Evolutionary conservation across 2,888 invertebrate species (phyloP).

Genomic region (Ormyrus pomaceus): DNA sequence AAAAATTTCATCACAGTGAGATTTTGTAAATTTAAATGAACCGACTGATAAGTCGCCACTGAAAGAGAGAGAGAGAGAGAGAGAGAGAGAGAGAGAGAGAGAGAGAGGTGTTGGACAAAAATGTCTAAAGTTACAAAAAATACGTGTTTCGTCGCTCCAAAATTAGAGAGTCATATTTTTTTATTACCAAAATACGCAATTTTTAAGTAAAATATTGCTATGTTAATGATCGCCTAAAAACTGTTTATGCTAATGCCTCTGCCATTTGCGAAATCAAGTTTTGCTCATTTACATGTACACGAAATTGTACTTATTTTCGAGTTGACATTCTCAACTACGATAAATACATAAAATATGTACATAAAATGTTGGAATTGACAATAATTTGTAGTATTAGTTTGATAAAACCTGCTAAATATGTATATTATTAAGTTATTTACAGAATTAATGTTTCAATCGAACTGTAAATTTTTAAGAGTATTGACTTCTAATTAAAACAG

Average conservation of each 20-base stretch:
- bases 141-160: constrained; percentile 6
- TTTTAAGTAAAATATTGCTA: constrained; percentile 35
- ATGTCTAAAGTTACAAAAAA: constrained; percentile 26
- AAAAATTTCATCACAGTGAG: no score
- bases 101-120: constrained; percentile 15
- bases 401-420: neutral
- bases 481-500: no score
- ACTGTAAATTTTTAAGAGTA: neutral
- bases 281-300: constrained; percentile 5
- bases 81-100: no score
- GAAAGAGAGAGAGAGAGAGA: no score
- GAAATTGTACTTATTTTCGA: constrained; percentile 10
- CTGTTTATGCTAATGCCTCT: constrained; percentile 36
- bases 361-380: constrained; percentile 9
- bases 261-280: constrained; percentile 26
- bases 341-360: constrained; percentile 5
- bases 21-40: no score
- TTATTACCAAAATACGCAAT: constrained; percentile 8
- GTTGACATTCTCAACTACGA: neutral
- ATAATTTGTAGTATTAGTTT: constrained; percentile 14
- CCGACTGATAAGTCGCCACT: no score
- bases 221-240: constrained; percentile 37
- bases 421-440: neutral
- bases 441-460: constrained; percentile 21
- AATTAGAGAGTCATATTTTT: constrained; percentile 42